Evolutionary conservation across 2,797 vertebrate species (phyloP), one percentile per base, ranked within the genome.

Genomic region (Myotis daubentonii): DNA sequence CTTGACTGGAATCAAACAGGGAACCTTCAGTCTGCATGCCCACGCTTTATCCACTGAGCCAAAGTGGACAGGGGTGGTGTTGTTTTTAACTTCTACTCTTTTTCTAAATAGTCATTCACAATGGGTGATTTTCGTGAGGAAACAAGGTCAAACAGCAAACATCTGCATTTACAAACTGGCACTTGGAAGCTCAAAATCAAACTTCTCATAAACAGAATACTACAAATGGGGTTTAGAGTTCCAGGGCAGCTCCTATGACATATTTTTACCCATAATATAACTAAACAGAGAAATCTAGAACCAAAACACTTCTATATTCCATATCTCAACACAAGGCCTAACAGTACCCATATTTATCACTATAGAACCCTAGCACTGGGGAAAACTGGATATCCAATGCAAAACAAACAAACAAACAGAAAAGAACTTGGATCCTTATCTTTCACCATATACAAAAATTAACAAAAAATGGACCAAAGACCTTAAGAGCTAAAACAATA

Each of bases 401-500:
- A 74, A 80, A 25, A 80, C 25, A 28, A 60, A 60, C 5, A 47
- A 47, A n/a, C 19, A n/a, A 49, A n/a, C 19, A n/a, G n/a, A 75
- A 76, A 78, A 38, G 25, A 10, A 38, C 6, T 20, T n/a, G 28
- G 16, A 85, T 12, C 15, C 66, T 55, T 53, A 71, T 23, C 51
- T 91, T 83, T 74, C 3, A n/a, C 28, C 22, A 23, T 9, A 70
- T 36, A 53, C 16, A 87, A 74, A 87, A 93, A 65, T n/a, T 19
- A 44, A 93, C 66, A 80, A 75, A 93, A 92, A 92, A 87, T 28
- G 36, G 74, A 86, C 23, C 41, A 79, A 87, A 89, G 49, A 44
- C 28, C 36, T 44, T 75, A 75, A 75, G 62, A 80, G 28, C 36
- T 89, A 89, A 55, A 79, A 89, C 74, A 78, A 78, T 74, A 66